phyloP scores from a whole-genome alignment of 2,797 vertebrate species.

The Coregonus ussuriensis region DNA sequence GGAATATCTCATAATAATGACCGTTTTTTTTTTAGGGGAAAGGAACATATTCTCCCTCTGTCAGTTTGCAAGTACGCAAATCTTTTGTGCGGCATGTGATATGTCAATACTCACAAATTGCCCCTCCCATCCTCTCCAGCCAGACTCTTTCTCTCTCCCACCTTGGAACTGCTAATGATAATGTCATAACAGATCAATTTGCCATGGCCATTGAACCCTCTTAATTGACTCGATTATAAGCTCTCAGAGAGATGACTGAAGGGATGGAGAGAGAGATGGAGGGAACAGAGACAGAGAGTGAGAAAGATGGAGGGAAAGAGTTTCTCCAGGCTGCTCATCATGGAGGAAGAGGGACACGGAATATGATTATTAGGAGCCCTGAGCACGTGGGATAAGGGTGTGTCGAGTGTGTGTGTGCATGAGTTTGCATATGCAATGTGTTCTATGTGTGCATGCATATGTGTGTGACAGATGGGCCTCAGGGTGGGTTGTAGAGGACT shows the following conservation, averaged over 20 bases:
- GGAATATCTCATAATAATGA: neutral
- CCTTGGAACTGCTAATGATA: slow-evolving; percentile 66
- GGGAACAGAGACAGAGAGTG: slow-evolving; percentile 27
- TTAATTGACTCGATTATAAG: slow-evolving; percentile 75
- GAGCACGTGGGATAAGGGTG: slow-evolving; percentile 44
- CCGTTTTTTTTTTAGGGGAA: neutral
- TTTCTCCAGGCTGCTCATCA: slow-evolving; percentile 67
- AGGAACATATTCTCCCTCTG: neutral
- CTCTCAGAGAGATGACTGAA: slow-evolving; percentile 53
- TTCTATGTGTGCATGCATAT: no score
- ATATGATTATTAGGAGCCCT: slow-evolving; percentile 66
- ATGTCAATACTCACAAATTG: no score
- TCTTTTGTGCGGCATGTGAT: slow-evolving; percentile 28
- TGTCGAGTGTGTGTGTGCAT: slow-evolving; percentile 43
- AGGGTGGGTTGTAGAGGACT: slow-evolving; percentile 26
- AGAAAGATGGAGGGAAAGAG: slow-evolving; percentile 10
- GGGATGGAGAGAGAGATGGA: slow-evolving; percentile 33
- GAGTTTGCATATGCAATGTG: neutral
- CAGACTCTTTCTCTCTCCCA: no score
- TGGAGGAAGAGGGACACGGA: slow-evolving; percentile 49
- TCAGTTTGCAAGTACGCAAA: slow-evolving; percentile 4
- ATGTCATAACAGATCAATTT: slow-evolving; percentile 80
- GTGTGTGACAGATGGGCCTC: slow-evolving; percentile 51
- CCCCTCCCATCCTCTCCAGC: no score
- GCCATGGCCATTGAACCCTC: slow-evolving; percentile 74